These are phyloP conservation scores for Syngnathus rostellatus DNA, from an alignment of 2,797 vertebrate genomes.

Conservation along the genomic window DNA sequence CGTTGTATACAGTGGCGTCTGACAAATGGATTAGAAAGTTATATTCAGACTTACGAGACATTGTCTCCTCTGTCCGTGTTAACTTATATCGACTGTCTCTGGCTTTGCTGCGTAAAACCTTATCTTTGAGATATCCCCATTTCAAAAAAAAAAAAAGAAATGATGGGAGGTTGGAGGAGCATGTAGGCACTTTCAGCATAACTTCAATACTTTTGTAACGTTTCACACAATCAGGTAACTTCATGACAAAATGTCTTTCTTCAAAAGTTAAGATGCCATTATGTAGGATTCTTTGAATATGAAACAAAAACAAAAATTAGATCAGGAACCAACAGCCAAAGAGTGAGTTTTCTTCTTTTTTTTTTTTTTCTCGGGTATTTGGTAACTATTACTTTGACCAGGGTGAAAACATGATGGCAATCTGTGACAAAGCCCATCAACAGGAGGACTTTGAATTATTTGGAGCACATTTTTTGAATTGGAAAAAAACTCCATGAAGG, in stretches of 20 bases:
- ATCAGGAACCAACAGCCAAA: background rate
- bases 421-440: constrained; percentile 34
- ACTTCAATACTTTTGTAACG: background rate
- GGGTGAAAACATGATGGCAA: constrained; percentile 40
- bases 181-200: too few relatives aligned
- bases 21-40: too few relatives aligned
- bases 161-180: too few relatives aligned
- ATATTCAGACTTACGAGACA: too few relatives aligned
- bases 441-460: constrained; percentile 29
- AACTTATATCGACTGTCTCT: too few relatives aligned
- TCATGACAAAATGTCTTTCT: background rate
- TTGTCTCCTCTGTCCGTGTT: too few relatives aligned
- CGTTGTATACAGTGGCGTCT: background rate
- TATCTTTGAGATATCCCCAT: too few relatives aligned
- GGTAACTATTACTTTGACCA: constrained; percentile 18
- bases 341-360: background rate
- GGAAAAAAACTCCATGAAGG: constrained; percentile 6
- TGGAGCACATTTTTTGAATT: background rate
- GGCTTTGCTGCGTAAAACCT: too few relatives aligned
- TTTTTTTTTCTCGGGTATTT: background rate
- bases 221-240: background rate
- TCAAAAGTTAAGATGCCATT: background rate
- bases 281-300: background rate
- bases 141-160: too few relatives aligned
- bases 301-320: background rate